Evolutionary conservation across 2,113 vertebrate species (phyloP).

Genomic region (Harpagus bidentatus): DNA sequence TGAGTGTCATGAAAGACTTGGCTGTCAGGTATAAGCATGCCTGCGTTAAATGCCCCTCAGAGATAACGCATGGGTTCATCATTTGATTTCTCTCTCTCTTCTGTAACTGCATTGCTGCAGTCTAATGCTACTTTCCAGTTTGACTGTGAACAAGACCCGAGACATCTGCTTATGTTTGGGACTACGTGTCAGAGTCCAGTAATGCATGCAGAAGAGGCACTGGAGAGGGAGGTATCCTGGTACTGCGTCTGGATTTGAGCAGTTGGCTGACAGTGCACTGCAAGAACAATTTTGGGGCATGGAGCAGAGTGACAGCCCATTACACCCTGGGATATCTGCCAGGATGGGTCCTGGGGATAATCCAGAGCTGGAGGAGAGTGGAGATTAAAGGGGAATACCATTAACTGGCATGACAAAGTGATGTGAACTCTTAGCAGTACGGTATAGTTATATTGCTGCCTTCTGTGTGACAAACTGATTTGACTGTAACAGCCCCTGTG

Average conservation of each 20-base stretch:
- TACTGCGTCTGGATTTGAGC: accelerated
- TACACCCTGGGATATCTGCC: neutral
- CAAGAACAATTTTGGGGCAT: neutral
- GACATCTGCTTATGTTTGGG: neutral
- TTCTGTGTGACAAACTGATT: neutral
- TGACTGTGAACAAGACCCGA: neutral
- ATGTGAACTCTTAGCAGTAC: neutral
- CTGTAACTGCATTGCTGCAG: neutral
- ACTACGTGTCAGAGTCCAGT: neutral
- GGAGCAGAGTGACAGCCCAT: neutral
- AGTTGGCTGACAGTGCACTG: neutral
- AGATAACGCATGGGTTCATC: neutral
- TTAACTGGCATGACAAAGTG: neutral
- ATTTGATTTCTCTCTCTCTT: neutral
- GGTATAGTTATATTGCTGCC: neutral
- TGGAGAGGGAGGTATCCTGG: neutral
- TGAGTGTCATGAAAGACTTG: neutral
- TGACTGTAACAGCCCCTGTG: neutral
- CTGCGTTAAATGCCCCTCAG: neutral
- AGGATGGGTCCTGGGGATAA: neutral
- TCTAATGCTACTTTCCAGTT: neutral
- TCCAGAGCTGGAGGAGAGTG: neutral
- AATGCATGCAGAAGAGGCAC: neutral
- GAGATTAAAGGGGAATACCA: neutral
- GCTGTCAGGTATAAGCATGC: neutral